phyloP scores from a whole-genome alignment of 2,888 invertebrate species.

The Ormyrus labotus region DNA sequence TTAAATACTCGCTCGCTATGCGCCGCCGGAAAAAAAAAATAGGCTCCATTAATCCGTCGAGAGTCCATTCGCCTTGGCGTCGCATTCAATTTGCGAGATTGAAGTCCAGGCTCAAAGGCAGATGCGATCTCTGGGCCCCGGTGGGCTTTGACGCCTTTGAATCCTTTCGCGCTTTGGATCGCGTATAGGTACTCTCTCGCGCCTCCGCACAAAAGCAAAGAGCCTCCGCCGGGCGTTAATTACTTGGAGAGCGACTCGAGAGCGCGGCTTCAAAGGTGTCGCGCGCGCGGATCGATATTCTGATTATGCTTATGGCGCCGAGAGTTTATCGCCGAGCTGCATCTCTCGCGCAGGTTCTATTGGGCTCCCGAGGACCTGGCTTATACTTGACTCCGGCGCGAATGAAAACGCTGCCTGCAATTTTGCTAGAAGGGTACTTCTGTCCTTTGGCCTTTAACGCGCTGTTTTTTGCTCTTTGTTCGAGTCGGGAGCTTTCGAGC shows the following conservation, averaged over 20 bases:
- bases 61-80: background rate
- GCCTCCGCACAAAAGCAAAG: slow-evolving; percentile 37
- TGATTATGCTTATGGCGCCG: slow-evolving; percentile 52
- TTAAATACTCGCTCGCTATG: too few species aligned
- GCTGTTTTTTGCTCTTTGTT: too few species aligned
- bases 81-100: slow-evolving; percentile 20
- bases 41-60: background rate
- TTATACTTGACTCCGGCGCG: too few species aligned
- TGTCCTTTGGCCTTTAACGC: too few species aligned
- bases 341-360: slow-evolving; percentile 11
- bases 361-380: too few species aligned
- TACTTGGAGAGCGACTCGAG: slow-evolving; percentile 60
- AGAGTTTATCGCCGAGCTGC: slow-evolving; percentile 32
- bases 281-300: slow-evolving; percentile 50
- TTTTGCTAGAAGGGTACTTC: too few species aligned
- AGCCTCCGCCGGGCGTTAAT: slow-evolving; percentile 55
- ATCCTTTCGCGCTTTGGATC: slow-evolving; percentile 58
- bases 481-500: too few species aligned
- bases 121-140: slow-evolving; percentile 3
- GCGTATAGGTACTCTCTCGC: slow-evolving; percentile 17
- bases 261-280: slow-evolving; percentile 62
- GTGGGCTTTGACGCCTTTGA: slow-evolving; percentile 58
- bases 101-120: background rate
- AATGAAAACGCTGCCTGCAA: too few species aligned
- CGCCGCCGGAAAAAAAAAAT: background rate